These are phyloP conservation scores for Drosophila infuscata DNA, from an alignment of 2,888 invertebrate species.

Conservation along the genomic window DNA sequence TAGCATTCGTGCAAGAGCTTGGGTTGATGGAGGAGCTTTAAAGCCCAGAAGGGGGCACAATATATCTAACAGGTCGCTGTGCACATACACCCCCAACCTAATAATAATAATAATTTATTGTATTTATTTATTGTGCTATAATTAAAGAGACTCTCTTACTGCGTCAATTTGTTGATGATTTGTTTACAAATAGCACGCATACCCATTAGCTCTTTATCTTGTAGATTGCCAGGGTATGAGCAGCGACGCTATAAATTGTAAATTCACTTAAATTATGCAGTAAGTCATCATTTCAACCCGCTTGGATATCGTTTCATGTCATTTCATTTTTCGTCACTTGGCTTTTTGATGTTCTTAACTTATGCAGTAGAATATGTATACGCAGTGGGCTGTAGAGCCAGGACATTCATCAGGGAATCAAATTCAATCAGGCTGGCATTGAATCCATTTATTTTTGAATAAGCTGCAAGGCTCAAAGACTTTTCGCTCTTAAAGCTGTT, in stretches of 20 bases:
- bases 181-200: neutral
- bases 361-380: slow-evolving; percentile 35
- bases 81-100: too few relatives aligned
- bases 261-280: slow-evolving; percentile 74
- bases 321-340: slow-evolving; percentile 45
- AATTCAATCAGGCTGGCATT: slow-evolving; percentile 44
- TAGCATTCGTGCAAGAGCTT: too few relatives aligned
- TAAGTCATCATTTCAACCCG: slow-evolving; percentile 48
- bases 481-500: slow-evolving; percentile 10
- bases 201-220: neutral
- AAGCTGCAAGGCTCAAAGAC: slow-evolving; percentile 13
- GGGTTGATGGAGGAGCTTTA: too few relatives aligned
- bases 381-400: slow-evolving; percentile 26
- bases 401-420: slow-evolving; percentile 44
- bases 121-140: neutral
- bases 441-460: slow-evolving; percentile 26
- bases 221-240: neutral
- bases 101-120: too few relatives aligned
- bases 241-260: slow-evolving; percentile 44
- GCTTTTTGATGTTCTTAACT: slow-evolving; percentile 54
- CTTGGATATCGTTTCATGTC: slow-evolving; percentile 35
- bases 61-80: too few relatives aligned
- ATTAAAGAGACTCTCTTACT: neutral
- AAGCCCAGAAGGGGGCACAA: too few relatives aligned
- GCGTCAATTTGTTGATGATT: neutral